Percentiles rank a stretch among this genome's conserved stretches.
phyloP scores from a whole-genome alignment of 2,888 invertebrate species.

The Lycaena phlaeas region DNA sequence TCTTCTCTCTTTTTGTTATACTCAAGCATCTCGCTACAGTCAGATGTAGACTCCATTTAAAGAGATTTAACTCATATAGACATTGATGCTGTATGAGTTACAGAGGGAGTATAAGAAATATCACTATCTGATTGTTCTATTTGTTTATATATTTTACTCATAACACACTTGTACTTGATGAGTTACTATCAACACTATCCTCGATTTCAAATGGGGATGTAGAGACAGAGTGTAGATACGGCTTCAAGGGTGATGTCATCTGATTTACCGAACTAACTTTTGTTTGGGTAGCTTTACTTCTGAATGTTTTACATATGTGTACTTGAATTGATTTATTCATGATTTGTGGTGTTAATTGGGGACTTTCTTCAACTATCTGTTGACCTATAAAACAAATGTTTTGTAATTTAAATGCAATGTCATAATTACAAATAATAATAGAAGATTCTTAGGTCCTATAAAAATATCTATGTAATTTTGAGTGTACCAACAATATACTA shows the following conservation, averaged over 20 bases:
- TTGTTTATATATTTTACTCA: no score
- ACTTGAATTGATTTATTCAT: constrained; percentile 12
- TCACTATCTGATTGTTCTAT: no score
- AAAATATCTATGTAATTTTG: no score
- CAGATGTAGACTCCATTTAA: neutral
- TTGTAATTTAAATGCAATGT: no score
- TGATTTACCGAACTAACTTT: constrained; percentile 11
- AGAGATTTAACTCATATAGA: neutral
- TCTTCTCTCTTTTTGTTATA: neutral
- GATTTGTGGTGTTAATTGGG: neutral
- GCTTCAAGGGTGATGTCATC: constrained; percentile 5
- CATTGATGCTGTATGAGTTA: neutral
- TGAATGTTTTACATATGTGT: constrained; percentile 9
- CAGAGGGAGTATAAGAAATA: neutral
- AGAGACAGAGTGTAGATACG: neutral
- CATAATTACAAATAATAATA: no score
- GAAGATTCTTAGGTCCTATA: no score
- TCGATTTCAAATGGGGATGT: constrained; percentile 5
- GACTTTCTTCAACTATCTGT: no score
- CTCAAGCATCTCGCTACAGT: neutral
- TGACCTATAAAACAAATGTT: neutral
- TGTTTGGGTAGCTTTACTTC: constrained; percentile 17
- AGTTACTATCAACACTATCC: neutral
- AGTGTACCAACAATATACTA: no score
- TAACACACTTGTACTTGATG: neutral